A percentile compares a stretch with the other conserved stretches of the same genome.
These are phyloP conservation scores for Riparia riparia DNA, from an alignment of 2,113 vertebrate species.

Conservation along the genomic window DNA sequence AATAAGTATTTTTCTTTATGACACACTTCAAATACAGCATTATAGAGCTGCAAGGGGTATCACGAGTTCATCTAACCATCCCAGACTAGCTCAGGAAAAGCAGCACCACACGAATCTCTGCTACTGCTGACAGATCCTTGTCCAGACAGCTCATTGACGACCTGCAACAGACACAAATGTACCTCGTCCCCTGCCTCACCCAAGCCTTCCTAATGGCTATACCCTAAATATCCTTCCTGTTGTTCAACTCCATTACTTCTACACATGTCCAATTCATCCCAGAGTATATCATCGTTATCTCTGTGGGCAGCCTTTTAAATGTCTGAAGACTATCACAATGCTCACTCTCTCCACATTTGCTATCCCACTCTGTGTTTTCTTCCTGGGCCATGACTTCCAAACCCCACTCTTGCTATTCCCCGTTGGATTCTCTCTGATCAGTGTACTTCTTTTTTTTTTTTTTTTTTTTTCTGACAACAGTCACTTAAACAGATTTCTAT, in stretches of 20 bases:
- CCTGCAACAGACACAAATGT: background rate
- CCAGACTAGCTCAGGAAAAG: background rate
- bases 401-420: background rate
- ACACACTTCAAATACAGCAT: background rate
- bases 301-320: background rate
- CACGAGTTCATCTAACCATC: background rate
- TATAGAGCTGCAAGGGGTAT: background rate
- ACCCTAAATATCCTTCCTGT: background rate
- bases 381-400: background rate
- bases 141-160: background rate
- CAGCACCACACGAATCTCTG: background rate
- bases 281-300: background rate
- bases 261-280: background rate
- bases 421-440: accelerated
- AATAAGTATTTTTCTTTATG: background rate
- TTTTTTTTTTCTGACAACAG: background rate
- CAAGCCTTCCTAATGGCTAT: background rate
- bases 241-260: background rate
- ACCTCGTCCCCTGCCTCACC: background rate
- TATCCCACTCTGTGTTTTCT: background rate
- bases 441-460: background rate
- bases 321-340: background rate
- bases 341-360: background rate
- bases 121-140: background rate
- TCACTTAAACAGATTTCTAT: background rate